Percentiles rank a stretch among this genome's conserved stretches.
These are phyloP conservation scores for Protonibea diacanthus DNA, from an alignment of 2,797 vertebrate species.

Conservation along the genomic window DNA sequence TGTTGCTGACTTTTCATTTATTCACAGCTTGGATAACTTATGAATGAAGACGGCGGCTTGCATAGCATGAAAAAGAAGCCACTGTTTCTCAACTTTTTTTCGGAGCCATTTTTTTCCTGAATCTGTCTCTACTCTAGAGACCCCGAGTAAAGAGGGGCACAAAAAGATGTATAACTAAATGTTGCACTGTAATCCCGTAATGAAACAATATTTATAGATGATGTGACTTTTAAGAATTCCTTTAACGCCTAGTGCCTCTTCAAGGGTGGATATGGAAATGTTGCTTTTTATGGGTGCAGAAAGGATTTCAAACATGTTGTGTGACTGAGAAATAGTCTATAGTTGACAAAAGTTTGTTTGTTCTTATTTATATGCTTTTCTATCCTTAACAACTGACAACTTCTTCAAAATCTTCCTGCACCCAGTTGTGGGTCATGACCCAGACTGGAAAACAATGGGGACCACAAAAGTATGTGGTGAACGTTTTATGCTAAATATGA, in stretches of 20 bases:
- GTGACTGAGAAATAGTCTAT: too few species aligned
- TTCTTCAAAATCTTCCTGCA: background rate
- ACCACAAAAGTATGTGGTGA: slow-evolving; percentile 31
- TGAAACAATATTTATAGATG: background rate
- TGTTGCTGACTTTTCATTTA: background rate
- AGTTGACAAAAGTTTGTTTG: background rate
- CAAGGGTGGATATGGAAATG: background rate
- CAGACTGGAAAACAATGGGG: slow-evolving; percentile 19
- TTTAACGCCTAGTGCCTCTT: background rate
- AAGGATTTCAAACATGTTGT: background rate
- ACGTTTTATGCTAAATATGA: slow-evolving; percentile 49
- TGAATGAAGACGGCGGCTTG: background rate
- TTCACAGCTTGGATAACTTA: slow-evolving; percentile 16
- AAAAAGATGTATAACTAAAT: background rate
- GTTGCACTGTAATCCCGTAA: background rate
- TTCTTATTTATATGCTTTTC: background rate
- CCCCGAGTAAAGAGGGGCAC: background rate
- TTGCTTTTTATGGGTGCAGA: background rate
- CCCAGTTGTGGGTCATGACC: slow-evolving; percentile 1
- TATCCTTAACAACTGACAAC: background rate
- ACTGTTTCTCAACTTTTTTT: slow-evolving; percentile 1
- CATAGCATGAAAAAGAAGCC: background rate
- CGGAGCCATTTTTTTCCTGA: background rate
- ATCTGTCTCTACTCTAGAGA: background rate
- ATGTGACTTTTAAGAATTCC: background rate